Base-by-base conservation (phyloP, 2,113 vertebrate species). In the Glaucidium brasilianum region DNA sequence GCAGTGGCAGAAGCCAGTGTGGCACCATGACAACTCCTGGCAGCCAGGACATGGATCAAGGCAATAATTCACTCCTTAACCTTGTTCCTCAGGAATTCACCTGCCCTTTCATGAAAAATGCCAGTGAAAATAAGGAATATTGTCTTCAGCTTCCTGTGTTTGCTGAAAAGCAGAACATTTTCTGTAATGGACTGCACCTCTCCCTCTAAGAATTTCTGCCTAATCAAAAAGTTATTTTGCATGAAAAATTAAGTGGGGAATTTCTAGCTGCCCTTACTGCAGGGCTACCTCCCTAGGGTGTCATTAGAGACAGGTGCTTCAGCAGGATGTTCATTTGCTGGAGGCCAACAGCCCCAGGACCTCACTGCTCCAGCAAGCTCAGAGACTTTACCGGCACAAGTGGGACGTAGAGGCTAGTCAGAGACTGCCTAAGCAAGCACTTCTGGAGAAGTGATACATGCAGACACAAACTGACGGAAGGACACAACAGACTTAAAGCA, bases 1-100 rank as follows among this genome's bases (percentile, higher is more conserved):
- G 8, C 2, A 0, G 72, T 4, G 5, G 63, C 6, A 68, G 34
- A 83, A 80, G 84, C 23, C 62, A 63, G 12, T 5, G 39, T 0
- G 2, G 81, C 78, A 86, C 60, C 35, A 71, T 20, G 35, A 79
- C 63, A 88, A 72, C 47, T 75, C 47, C 58, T 6, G 43, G 64
- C 68, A 91, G 52, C 47, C 41, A 79, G 25, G 14, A 56, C 53
- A 75, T 0, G 10, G 74, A 78, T 87, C 69, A 87, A 75, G 37
- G 80, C 49, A 73, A 14, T 63, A 78, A 92, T 86, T 34, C 5
- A 20, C 12, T 47, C 56, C 59, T 35, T 52, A 43, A n/a, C 26
- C 34, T 60, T 32, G 52, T 25, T 79, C 35, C 37, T 86, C 79
- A 77, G 56, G n/a, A 86, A 86, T n/a, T 85, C n/a, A 93, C 56